phyloP scores from a whole-genome alignment of 2,113 vertebrate species.

The Passer domesticus region DNA sequence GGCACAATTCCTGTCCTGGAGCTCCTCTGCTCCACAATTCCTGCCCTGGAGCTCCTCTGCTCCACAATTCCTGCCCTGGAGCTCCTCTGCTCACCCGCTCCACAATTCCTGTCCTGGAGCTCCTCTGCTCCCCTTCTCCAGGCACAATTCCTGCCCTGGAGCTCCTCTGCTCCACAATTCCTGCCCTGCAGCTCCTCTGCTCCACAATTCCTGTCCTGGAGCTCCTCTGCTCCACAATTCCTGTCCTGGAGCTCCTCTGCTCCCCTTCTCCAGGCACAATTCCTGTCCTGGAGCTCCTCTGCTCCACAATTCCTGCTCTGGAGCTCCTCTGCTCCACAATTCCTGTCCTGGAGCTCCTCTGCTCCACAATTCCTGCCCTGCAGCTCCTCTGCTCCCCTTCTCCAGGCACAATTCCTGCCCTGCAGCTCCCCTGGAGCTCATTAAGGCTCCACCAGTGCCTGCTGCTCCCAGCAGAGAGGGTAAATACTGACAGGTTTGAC shows the following conservation, averaged over 20 bases:
- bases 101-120: no score
- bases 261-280: neutral
- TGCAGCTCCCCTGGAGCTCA: neutral
- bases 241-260: no score
- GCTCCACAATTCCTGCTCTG: neutral
- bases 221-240: neutral
- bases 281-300: neutral
- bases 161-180: neutral
- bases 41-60: neutral
- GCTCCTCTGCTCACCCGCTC: no score
- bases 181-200: neutral
- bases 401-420: neutral
- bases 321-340: no score
- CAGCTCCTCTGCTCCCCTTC: no score
- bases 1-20: neutral
- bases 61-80: no score
- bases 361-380: no score
- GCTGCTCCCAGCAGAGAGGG: neutral
- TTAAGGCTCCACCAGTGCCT: neutral
- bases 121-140: no score
- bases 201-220: no score
- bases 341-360: no score
- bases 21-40: neutral
- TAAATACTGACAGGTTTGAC: neutral
- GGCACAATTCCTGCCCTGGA: no score